Evolutionary conservation across 92 coral and sea anemone species (phyloP).

Genomic region (Porites lobata): DNA sequence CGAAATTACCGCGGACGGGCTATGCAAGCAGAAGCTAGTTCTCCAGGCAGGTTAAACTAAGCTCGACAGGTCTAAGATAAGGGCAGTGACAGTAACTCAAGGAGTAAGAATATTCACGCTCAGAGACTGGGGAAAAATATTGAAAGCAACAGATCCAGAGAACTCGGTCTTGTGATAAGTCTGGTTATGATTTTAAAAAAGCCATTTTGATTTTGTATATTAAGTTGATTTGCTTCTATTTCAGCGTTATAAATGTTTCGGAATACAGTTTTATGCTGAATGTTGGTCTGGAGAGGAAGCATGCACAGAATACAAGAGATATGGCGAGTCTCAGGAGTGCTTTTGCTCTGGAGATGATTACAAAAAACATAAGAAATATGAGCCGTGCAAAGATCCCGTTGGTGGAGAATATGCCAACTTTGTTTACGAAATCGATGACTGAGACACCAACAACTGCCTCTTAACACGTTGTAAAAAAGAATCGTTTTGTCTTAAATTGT

Average conservation of each 20-base stretch:
- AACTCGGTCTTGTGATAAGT: no score
- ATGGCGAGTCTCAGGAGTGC: constrained; percentile 42
- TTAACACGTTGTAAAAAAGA: not conserved
- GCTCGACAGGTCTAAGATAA: no score
- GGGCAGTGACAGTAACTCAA: no score
- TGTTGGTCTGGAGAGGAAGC: constrained; percentile 71
- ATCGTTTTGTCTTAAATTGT: no score
- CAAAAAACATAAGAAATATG: not conserved
- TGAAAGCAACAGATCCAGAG: no score
- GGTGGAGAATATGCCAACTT: constrained; percentile 53
- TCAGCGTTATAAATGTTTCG: constrained; percentile 64
- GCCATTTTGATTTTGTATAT: no score
- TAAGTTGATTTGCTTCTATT: not conserved
- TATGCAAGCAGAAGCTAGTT: no score
- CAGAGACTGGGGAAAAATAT: no score
- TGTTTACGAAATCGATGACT: constrained; percentile 42
- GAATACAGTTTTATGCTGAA: constrained; percentile 68
- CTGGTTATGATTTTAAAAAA: no score
- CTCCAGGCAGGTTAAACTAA: no score
- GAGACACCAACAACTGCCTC: not conserved
- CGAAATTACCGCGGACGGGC: no score
- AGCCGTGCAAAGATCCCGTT: constrained; percentile 35
- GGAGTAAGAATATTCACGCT: no score
- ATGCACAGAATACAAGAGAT: constrained; percentile 23
- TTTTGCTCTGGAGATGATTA: constrained; percentile 21